Percentiles rank a stretch among this genome's conserved stretches.
Conservation (phyloP, 2,113 vertebrate genomes). For the Sula dactylatra region DNA sequence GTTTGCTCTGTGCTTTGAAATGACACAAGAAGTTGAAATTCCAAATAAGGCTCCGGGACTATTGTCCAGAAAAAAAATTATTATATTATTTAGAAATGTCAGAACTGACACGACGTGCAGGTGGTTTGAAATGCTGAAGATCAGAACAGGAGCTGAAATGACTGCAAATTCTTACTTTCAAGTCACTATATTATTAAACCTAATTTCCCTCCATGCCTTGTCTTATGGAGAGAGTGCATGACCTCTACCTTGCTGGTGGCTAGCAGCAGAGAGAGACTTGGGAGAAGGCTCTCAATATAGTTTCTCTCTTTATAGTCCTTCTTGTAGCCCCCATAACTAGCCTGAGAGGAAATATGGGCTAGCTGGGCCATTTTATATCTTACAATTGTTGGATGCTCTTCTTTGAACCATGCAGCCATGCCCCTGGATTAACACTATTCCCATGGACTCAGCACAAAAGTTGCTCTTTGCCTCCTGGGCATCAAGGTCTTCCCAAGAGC, state of each 20-base stretch:
- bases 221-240: rapidly evolving
- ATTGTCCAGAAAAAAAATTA: neutral
- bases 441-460: neutral
- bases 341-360: neutral
- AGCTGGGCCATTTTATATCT: neutral
- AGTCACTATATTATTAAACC: neutral
- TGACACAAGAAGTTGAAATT: neutral
- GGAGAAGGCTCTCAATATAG: neutral
- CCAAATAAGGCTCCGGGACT: neutral
- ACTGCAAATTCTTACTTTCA: neutral
- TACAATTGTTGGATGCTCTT: neutral
- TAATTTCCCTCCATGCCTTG: neutral
- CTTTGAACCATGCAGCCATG: neutral
- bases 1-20: neutral
- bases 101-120: rapidly evolving
- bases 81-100: neutral
- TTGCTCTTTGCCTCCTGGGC: neutral
- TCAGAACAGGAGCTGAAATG: neutral
- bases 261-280: neutral
- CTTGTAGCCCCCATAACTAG: neutral
- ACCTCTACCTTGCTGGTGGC: neutral
- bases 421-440: neutral
- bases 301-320: neutral
- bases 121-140: neutral
- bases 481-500: neutral